Conservation (phyloP, 2,113 vertebrate species). For the Amphiprion ocellaris region DNA sequence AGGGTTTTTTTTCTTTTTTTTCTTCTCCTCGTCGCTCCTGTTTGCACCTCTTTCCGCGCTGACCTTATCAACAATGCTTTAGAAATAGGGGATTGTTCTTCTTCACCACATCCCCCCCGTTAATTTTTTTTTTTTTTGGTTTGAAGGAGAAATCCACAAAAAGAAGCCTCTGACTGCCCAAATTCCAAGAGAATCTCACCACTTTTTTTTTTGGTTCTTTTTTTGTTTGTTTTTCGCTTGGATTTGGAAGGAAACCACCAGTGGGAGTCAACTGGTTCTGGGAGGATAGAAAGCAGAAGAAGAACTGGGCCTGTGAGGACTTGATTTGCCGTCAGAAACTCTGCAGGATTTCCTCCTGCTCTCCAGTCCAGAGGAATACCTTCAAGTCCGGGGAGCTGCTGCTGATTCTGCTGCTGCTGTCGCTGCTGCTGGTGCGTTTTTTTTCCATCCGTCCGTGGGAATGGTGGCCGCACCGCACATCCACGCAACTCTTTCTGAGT, state of each 20-base stretch:
- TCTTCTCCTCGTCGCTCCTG: slow-evolving; percentile 36
- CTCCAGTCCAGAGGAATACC: slow-evolving; percentile 75
- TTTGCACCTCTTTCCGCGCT: slow-evolving; percentile 34
- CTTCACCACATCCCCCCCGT: not conserved
- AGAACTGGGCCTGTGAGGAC: slow-evolving; percentile 59
- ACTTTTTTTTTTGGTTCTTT: slow-evolving; percentile 9
- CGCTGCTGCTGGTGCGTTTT: slow-evolving; percentile 35
- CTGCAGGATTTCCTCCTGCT: slow-evolving; percentile 72
- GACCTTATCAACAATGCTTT: slow-evolving; percentile 54
- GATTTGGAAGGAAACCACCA: slow-evolving; percentile 37
- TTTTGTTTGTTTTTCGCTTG: not conserved
- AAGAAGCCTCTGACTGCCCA: not conserved
- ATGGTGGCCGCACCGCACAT: slow-evolving; percentile 69
- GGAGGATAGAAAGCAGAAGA: not conserved
- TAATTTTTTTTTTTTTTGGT: slow-evolving; percentile 6
- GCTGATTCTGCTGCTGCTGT: slow-evolving; percentile 40
- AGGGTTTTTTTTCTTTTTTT: slow-evolving; percentile 2
- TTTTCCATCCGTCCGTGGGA: slow-evolving; percentile 34
- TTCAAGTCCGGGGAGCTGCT: slow-evolving; percentile 58
- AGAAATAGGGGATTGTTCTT: slow-evolving; percentile 38
- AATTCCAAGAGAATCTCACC: not conserved
- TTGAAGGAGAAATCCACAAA: not conserved
- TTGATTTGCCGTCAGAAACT: slow-evolving; percentile 68
- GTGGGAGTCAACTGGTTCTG: slow-evolving; percentile 50
- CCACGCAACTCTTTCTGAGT: slow-evolving; percentile 69